Evolutionary conservation across 2,888 invertebrate genomes (phyloP), one percentile per base, ranked within the genome.

Genomic region (Drepanosiphum platanoidis): DNA sequence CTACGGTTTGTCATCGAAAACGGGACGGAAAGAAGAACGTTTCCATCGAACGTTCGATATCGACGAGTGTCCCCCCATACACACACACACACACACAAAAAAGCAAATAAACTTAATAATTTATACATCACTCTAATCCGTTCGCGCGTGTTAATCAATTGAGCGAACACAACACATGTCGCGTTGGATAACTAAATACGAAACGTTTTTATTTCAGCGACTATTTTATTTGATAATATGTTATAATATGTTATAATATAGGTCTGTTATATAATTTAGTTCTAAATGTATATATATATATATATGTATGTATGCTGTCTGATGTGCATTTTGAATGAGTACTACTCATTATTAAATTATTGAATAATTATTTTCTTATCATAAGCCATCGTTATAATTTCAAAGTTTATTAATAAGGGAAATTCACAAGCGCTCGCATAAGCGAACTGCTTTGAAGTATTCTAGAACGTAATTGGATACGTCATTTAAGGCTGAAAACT

Each of bases 401-500:
- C 80, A 71, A 81, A 81, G 70, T 81, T 81, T 81, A 81, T 81
- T 58, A 71, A 81, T 71, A 68, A 66, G 36, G 66, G 27, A 66
- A 74, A 74, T 52, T 64, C 39, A 22, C 18, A 64, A 83, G 64
- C 34, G 34, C 36, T 22, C 32, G 32, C 68, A 18, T n/a, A 27
- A 64, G 74, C 34, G 27, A 74, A 75, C 66, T 46, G 34, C 83
- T 83, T 75, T 83, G 83, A 83, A 52, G 83, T 75, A 64, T 64
- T 75, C 39, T 46, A 36, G 30, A 58, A 75, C 74, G 46, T 83
- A 83, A 83, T 83, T 75, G 83, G 36, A 68, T 52, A 75, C 82
- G 72, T 27, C 75, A 66, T 66, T 66, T 66, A 66, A 36, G 46
- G 18, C 83, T 13, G 75, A 52, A 75, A 75, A 83, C 66, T 83